Evolutionary conservation across 2,797 vertebrate genomes (phyloP).

Genomic region (Heteromormyrus szaboi): DNA sequence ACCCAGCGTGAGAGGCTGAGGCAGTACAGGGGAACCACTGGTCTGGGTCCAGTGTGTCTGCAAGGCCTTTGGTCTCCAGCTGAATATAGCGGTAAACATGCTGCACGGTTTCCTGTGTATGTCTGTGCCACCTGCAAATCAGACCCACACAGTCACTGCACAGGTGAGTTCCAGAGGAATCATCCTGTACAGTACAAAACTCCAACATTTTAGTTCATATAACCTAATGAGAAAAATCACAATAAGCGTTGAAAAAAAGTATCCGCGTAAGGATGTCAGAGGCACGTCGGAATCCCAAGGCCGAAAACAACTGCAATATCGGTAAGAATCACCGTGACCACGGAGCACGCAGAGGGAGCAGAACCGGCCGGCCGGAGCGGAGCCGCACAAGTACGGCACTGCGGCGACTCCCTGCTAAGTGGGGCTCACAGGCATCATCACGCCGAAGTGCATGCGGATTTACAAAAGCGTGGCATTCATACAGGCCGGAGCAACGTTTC

Average conservation of each 20-base stretch:
- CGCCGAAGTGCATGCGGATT: neutral
- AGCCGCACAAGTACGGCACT: neutral
- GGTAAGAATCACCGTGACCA: neutral
- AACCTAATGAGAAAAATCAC: neutral
- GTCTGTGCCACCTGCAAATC: neutral
- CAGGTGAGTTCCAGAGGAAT: neutral
- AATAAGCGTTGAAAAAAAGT: neutral
- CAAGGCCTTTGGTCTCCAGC: neutral
- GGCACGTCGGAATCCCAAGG: neutral
- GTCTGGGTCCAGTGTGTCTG: neutral
- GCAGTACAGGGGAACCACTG: neutral
- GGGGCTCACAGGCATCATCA: neutral
- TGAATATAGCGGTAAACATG: neutral
- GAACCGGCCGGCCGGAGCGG: neutral
- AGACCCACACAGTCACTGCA: neutral
- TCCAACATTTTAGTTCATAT: neutral
- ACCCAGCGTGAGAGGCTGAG: neutral
- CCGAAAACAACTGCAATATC: neutral
- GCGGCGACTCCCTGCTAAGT: neutral
- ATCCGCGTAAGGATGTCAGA: neutral
- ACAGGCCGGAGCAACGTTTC: neutral
- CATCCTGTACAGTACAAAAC: neutral
- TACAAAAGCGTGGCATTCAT: neutral
- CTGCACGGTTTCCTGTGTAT: neutral
- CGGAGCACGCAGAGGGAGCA: neutral